Evolutionary conservation across 2,797 vertebrate species (phyloP), one percentile per base, ranked within the genome.

Genomic region (Momotus momota): DNA sequence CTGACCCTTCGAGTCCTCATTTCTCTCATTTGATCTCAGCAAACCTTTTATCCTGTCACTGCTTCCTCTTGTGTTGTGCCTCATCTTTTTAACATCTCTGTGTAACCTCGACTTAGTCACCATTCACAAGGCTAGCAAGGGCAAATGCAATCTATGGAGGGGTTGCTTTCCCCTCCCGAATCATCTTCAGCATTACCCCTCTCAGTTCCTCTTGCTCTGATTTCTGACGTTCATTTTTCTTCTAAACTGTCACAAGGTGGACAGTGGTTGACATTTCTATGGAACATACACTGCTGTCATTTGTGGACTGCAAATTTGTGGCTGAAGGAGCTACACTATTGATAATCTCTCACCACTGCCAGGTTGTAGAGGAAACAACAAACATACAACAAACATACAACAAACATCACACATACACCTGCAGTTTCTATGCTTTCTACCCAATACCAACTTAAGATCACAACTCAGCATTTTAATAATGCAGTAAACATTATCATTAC

Each of bases 1-100:
- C 88, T 95, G 94, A 97, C 96, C 96, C 88, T 95, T 90, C 31
- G 33, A 94, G 93, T 96, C 79, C 88, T 96, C 90, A 81, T 95
- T 94, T 89, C 81, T 85, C 86, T 81, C 64, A 94, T 96, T 95
- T 97, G 93, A 97, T 96, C 93, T 95, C 86, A 26, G 86, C 17
- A 54, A 96, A 92, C 78, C 90, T 97, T 97, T 96, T 81, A 96
- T 97, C 81, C 91, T 22, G 65, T 26, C 88, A 58, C 94, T 1
- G 74, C 94, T 92, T 95, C 94, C 93, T 85, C 94, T 90, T 69
- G 92, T 82, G 93, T 78, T 80, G 49, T 12, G 52, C 93, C 84
- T 97, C 86, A 84, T 81, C 92, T 94, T 94, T 94, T 90, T 92
- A 67, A 92, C 82, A 54, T 79, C 83, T 84, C 84, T 23, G 19